Evolutionary conservation across 2,113 vertebrate species (phyloP).

Genomic region (Pachypanchax playfairii): DNA sequence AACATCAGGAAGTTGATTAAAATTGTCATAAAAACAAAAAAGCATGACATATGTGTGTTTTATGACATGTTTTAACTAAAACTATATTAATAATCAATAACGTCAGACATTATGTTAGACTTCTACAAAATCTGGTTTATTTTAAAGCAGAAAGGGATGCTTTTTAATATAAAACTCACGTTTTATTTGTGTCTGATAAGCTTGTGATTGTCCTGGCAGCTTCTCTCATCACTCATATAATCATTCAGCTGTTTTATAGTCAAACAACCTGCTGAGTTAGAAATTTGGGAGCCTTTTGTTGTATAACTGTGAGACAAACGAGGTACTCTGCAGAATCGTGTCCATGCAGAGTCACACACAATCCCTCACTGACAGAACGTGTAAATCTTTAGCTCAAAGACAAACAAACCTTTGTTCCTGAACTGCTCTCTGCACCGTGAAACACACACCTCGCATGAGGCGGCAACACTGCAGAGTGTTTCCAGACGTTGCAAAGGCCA

Average conservation of each 20-base stretch:
- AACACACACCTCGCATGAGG: slow-evolving; percentile 21
- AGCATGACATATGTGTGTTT: too few relatives aligned
- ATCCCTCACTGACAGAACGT: slow-evolving; percentile 8
- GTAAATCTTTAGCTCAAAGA: slow-evolving; percentile 75
- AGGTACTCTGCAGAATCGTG: neutral
- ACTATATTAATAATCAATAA: neutral
- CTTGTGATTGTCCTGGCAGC: neutral
- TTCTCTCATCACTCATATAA: neutral
- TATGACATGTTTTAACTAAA: too few relatives aligned
- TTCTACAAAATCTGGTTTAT: neutral
- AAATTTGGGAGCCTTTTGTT: neutral
- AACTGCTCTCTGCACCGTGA: neutral
- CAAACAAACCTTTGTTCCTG: slow-evolving; percentile 76
- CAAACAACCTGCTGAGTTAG: neutral
- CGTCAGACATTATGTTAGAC: neutral
- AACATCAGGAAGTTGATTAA: too few relatives aligned
- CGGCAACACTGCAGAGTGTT: neutral
- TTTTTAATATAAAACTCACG: neutral
- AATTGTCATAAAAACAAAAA: too few relatives aligned
- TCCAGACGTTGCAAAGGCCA: slow-evolving; percentile 19
- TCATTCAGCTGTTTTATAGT: neutral
- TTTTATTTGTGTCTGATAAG: neutral
- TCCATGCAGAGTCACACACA: slow-evolving; percentile 18
- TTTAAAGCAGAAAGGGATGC: neutral
- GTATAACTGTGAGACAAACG: neutral